Evolutionary conservation across 2,113 vertebrate genomes (phyloP).

Genomic region (Eurypyga helias): DNA sequence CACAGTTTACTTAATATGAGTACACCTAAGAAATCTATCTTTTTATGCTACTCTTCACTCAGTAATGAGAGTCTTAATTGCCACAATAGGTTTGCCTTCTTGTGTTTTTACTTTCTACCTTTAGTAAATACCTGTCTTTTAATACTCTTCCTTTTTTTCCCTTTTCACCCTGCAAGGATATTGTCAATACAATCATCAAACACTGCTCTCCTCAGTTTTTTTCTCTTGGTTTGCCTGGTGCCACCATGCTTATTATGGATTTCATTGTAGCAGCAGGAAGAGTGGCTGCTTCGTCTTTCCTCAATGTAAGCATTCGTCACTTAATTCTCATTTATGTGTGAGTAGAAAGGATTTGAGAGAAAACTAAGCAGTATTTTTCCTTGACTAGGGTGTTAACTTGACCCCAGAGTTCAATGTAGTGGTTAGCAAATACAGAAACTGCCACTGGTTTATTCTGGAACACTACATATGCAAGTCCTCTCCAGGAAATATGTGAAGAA

Average conservation of each 20-base stretch:
- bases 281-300: slow-evolving; percentile 93
- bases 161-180: slow-evolving; percentile 83
- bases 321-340: not conserved
- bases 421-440: not conserved
- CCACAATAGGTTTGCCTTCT: not conserved
- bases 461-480: not conserved
- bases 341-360: not conserved
- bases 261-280: slow-evolving; percentile 95
- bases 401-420: not conserved
- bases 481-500: not conserved
- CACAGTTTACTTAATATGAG: not conserved
- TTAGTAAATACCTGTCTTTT: not conserved
- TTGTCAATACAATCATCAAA: slow-evolving; percentile 99
- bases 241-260: slow-evolving; percentile 97
- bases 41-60: not conserved
- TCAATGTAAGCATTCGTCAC: slow-evolving; percentile 87
- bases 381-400: not conserved
- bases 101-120: not conserved
- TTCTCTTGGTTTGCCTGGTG: slow-evolving; percentile 94
- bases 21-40: not conserved
- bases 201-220: slow-evolving; percentile 98
- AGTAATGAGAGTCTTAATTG: not conserved
- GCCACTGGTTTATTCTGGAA: not conserved
- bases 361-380: not conserved
- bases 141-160: not conserved